phyloP scores from a whole-genome alignment of 2,888 invertebrate genomes.

The Panzeria rudis region DNA sequence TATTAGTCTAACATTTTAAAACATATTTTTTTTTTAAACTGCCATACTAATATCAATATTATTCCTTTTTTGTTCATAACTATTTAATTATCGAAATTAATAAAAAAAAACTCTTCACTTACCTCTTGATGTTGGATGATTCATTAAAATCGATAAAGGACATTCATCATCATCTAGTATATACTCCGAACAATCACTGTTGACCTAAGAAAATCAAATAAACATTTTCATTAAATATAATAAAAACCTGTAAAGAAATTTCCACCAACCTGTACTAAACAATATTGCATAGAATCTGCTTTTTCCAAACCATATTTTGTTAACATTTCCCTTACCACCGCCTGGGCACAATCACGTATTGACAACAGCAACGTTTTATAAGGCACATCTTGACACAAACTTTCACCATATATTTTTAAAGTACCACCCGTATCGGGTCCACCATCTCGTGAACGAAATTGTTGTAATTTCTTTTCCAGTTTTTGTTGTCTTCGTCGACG shows the following conservation, averaged over 20 bases:
- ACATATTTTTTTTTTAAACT: too few species aligned
- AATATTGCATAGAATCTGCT: conserved; percentile 95
- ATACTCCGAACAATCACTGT: conserved; percentile 91
- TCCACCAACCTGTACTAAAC: conserved; percentile 92
- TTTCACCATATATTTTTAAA: conserved; percentile 97
- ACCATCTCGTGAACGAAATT: conserved; percentile 97
- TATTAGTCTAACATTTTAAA: too few species aligned
- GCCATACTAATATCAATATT: too few species aligned
- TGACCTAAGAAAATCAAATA: conserved; percentile 84
- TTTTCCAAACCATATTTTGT: conserved; percentile 97
- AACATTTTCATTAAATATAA: background rate
- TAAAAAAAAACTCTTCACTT: conserved; percentile 83
- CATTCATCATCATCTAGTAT: conserved; percentile 99
- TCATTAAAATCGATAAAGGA: conserved; percentile 96
- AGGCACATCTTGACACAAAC: conserved; percentile 97
- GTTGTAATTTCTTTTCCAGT: conserved; percentile 97
- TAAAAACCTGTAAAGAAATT: background rate
- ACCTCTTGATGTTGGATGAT: conserved; percentile 93
- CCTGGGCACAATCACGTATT: conserved; percentile 95
- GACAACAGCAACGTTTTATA: conserved; percentile 98
- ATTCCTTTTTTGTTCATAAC: background rate
- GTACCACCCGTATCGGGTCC: conserved; percentile 97
- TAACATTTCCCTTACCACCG: conserved; percentile 97
- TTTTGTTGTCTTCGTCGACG: conserved; percentile 97
- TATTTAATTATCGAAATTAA: background rate